Evolutionary conservation across 1,140 invertebrate genomes (phyloP), one percentile per base, ranked within the genome.

Genomic region (Ostrea denselamellosa): DNA sequence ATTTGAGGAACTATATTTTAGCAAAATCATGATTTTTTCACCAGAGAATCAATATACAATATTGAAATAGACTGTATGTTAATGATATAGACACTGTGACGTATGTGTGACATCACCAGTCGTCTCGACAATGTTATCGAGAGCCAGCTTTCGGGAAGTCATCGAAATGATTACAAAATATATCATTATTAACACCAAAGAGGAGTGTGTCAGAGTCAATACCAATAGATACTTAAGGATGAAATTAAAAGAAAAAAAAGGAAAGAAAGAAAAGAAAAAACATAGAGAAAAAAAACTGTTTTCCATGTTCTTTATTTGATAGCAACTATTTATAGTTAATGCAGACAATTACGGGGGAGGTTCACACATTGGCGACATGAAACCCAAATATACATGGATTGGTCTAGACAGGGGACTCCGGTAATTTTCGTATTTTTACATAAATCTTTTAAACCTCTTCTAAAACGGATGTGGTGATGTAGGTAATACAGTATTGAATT

Each of bases 271-370:
- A 44, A 44, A 5, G 34, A 44, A 44, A 44, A 5, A 44, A 44
- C 34, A 44, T 44, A 5, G 5, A 5, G 5, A 44, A 44, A 44
- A 44, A 5, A 44, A 44, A 44, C 34, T 44, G 34, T 44, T 44
- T n/a, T 44, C 34, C 34, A 44, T 44, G 34, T 44, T 44, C 34
- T 12, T 58, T 8, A 8, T 58, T 58, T 62, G n/a, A 28, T 14
- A 0, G 17, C 68, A 84, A 87, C 51, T 84, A 65, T 51, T 87
- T 87, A 83, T 81, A 84, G 87, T 81, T 58, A 56, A n/a, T 44
- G 22, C 56, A 34, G 85, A 71, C 65, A 85, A 22, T 77, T 77
- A 77, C 68, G 22, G 68, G 77, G 85, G 85, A 65, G 85, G 68
- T 83, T 28, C 86, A 68, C 8, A 17, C 52, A 86, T 83, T 22